Evolutionary conservation across 2,888 invertebrate genomes (phyloP).

Genomic region (Scaptomyza tumidula): DNA sequence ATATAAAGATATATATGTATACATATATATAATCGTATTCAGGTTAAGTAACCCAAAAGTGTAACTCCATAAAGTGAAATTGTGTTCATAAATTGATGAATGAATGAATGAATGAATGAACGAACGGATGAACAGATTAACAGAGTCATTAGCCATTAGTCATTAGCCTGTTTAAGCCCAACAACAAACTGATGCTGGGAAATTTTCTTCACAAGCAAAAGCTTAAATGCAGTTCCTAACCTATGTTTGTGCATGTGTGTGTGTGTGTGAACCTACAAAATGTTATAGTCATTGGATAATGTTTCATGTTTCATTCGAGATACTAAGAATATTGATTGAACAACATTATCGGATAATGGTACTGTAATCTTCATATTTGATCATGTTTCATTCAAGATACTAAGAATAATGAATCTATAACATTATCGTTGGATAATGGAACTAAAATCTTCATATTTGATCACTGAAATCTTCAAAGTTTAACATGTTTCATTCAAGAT

Average conservation of each 20-base stretch:
- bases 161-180: constrained; percentile 1
- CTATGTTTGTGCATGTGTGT: no score
- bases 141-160: constrained; percentile 3
- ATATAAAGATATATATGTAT: background rate
- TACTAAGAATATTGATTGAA: no score
- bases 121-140: background rate
- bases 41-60: constrained; percentile 7
- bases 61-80: background rate
- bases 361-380: background rate
- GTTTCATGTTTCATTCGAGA: background rate
- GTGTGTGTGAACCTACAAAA: no score
- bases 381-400: background rate
- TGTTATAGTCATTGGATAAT: background rate
- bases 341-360: background rate
- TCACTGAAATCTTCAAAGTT: background rate
- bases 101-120: background rate
- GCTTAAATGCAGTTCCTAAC: no score
- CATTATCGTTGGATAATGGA: no score
- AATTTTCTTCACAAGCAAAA: no score
- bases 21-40: background rate
- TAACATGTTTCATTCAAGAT: background rate
- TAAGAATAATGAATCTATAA: no score
- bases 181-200: background rate
- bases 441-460: background rate
- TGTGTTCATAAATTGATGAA: background rate